Conservation (phyloP, 2,888 invertebrate genomes). For the Malthinus seriepunctatus region DNA sequence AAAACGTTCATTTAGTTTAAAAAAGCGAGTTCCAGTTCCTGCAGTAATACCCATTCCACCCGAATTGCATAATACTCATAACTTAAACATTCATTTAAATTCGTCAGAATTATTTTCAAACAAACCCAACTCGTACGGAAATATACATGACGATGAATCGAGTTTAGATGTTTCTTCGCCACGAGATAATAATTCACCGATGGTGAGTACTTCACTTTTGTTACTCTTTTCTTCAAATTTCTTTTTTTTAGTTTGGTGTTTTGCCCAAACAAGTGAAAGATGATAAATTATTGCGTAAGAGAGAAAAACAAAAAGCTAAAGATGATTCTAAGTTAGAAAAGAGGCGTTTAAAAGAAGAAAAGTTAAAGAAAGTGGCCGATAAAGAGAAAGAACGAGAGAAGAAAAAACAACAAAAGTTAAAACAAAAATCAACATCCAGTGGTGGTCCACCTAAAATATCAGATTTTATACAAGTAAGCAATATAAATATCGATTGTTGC, state of each 20-base stretch:
- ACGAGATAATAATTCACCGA: slow-evolving; percentile 67
- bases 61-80: slow-evolving; percentile 61
- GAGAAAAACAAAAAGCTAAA: slow-evolving; percentile 71
- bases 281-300: slow-evolving; percentile 65
- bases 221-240: slow-evolving; percentile 8
- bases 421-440: slow-evolving; percentile 57
- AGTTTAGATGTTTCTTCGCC: slow-evolving; percentile 69
- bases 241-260: slow-evolving; percentile 55
- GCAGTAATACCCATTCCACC: slow-evolving; percentile 57
- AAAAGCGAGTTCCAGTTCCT: slow-evolving; percentile 49
- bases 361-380: slow-evolving; percentile 64
- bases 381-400: slow-evolving; percentile 65
- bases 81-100: slow-evolving; percentile 51
- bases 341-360: slow-evolving; percentile 69
- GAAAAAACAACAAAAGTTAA: slow-evolving; percentile 68
- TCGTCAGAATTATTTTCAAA: slow-evolving; percentile 51
- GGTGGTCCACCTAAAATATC: slow-evolving; percentile 51
- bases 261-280: slow-evolving; percentile 60
- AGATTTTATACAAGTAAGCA: slow-evolving; percentile 50
- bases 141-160: slow-evolving; percentile 66
- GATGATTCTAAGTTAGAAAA: slow-evolving; percentile 74
- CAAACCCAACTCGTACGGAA: slow-evolving; percentile 55
- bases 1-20: slow-evolving; percentile 55
- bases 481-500: no score
- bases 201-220: slow-evolving; percentile 51